phyloP scores from a whole-genome alignment of 1,140 invertebrate genomes.

The Solenopsis invicta region DNA sequence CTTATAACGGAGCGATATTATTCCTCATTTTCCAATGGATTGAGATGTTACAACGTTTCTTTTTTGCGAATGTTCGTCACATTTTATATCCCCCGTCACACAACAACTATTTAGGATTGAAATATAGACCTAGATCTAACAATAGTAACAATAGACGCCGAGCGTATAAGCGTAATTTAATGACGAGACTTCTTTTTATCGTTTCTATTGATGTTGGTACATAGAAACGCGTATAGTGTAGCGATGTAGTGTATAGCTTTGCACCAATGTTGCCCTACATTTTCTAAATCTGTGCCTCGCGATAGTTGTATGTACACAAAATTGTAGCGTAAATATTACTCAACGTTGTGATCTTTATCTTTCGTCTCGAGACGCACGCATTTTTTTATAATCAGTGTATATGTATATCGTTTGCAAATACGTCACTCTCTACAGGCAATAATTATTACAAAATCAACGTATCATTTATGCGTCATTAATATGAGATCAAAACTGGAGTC shows the following conservation, averaged over 20 bases:
- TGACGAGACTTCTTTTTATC: slow-evolving; percentile 9
- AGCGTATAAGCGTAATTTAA: slow-evolving; percentile 31
- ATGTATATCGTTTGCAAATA: slow-evolving; percentile 4
- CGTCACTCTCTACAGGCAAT: not conserved
- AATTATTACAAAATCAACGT: not conserved
- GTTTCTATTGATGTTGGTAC: not conserved
- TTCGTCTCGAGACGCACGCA: not conserved
- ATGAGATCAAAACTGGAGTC: not conserved
- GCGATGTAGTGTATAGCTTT: slow-evolving; percentile 3
- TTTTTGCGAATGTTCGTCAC: not conserved
- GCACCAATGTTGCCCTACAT: slow-evolving; percentile 17
- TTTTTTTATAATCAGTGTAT: not conserved
- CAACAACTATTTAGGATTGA: not conserved
- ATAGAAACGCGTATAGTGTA: not conserved
- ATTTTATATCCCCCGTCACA: not conserved
- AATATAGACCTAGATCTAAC: not conserved
- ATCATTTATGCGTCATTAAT: not conserved
- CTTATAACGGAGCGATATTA: slow-evolving; percentile 60
- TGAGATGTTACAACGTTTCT: not conserved
- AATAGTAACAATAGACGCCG: slow-evolving; percentile 17
- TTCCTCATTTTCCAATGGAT: slow-evolving; percentile 59
- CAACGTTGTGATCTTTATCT: not conserved
- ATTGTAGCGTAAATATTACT: slow-evolving; percentile 2
- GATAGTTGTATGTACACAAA: not conserved
- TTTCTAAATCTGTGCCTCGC: slow-evolving; percentile 5